Evolutionary conservation across 1,140 invertebrate species (phyloP), one percentile per base, ranked within the genome.

Genomic region (Phortica variegata): DNA sequence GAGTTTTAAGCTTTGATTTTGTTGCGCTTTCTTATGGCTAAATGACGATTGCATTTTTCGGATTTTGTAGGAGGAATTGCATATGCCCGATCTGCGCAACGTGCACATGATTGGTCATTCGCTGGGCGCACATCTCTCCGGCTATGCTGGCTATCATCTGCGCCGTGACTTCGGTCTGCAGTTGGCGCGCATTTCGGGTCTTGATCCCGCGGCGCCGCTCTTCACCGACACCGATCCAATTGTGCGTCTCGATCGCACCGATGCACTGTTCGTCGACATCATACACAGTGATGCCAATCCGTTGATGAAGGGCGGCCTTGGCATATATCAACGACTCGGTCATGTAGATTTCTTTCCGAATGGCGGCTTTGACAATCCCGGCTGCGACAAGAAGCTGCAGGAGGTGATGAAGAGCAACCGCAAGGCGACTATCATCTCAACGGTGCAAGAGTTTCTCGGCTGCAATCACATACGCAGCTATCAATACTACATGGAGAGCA

Each of bases 321-420:
- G 91, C 17, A 89, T 93, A 60, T 84, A 80, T 31, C 86, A 92
- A 65, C 81, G 87, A 0, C 84, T 89, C 26, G 91, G 89, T 0
- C 90, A 94, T 65, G 84, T 93, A 1, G 93, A 95, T 75, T 95
- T 93, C 77, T 95, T 87, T 73, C 91, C 91, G 0, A 95, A 95
- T 60, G 90, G 90, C 0, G 92, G 92, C 0, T 81, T 83, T 5
- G 83, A 85, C 50, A 92, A 94, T 73, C 92, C 92, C 0, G 92
- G 92, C 1, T 95, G 92, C 65, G 84, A 84, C 54, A 82, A 85
- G 52, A 84, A 84, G 16, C 81, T 89, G 13, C 77, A 84, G 39
- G 81, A 88, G 40, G 85, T 84, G 4, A 84, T 90, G 34, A 82
- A 81, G 29, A 65, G 42, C 49, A 77, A 83, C 33, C 54, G 49